These are phyloP conservation scores for Iselma pallidipennis DNA, from an alignment of 2,888 invertebrate genomes.

Conservation along the genomic window DNA sequence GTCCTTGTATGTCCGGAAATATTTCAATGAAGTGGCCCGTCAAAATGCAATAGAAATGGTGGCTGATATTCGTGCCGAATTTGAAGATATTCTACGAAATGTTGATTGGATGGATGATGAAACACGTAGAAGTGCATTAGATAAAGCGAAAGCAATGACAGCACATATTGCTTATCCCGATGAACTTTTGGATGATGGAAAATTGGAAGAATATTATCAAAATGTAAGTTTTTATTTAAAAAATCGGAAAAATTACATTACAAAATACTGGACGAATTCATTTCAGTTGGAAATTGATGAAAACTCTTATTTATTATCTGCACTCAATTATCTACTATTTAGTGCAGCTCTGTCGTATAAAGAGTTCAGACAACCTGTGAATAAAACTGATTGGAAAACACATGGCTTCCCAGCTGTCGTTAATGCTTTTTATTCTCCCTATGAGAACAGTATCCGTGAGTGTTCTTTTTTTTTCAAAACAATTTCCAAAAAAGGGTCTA, in stretches of 20 bases:
- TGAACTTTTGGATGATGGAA: conserved; percentile 80
- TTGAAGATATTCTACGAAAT: conserved; percentile 74
- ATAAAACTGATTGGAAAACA: conserved; percentile 84
- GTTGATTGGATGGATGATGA: conserved; percentile 93
- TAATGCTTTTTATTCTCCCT: conserved; percentile 83
- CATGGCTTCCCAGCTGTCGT: conserved; percentile 84
- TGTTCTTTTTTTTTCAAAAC: conserved; percentile 40
- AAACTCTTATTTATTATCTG: conserved; percentile 73
- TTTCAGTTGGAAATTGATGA: conserved; percentile 71
- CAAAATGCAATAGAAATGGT: conserved; percentile 87
- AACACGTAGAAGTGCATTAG: conserved; percentile 75
- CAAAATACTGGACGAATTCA: neutral
- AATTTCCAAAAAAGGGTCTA: neutral
- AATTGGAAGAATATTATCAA: conserved; percentile 78
- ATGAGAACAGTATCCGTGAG: conserved; percentile 88
- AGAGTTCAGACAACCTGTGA: conserved; percentile 75
- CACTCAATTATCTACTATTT: conserved; percentile 77
- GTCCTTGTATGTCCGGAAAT: conserved; percentile 83
- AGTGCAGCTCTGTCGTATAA: conserved; percentile 80
- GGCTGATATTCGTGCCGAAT: conserved; percentile 78
- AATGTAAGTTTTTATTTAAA: conserved; percentile 58
- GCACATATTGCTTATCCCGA: conserved; percentile 93
- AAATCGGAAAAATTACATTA: neutral
- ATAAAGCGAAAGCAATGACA: conserved; percentile 81
- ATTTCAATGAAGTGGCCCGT: conserved; percentile 85